Evolutionary conservation across 2,113 vertebrate species (phyloP).

Genomic region (Istiophorus platypterus): DNA sequence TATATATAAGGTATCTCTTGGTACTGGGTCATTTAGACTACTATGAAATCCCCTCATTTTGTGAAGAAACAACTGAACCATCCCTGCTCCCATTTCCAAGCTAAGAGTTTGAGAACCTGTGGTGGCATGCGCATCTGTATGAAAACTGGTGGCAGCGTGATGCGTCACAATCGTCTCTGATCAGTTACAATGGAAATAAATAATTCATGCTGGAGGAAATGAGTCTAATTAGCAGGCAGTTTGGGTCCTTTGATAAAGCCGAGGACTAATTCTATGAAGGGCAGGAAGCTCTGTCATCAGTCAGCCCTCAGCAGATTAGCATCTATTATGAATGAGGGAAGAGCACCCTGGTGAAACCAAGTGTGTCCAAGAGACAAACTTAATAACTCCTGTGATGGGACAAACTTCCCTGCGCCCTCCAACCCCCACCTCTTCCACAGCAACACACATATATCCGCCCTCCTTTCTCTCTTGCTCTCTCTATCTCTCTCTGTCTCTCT

Average conservation of each 20-base stretch:
- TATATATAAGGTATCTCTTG: not conserved
- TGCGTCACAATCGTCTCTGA: slow-evolving; percentile 95
- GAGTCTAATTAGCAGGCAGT: slow-evolving; percentile 99
- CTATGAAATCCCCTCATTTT: not conserved
- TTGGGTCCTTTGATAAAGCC: slow-evolving; percentile 98
- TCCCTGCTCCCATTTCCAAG: slow-evolving; percentile 63
- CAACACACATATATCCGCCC: slow-evolving; percentile 40
- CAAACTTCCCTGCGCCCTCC: slow-evolving; percentile 89
- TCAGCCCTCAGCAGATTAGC: slow-evolving; percentile 98
- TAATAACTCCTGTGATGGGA: slow-evolving; percentile 95
- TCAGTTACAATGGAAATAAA: slow-evolving; percentile 98
- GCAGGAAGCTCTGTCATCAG: slow-evolving; percentile 97
- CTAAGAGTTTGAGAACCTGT: slow-evolving; percentile 84
- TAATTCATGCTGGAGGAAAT: slow-evolving; percentile 98
- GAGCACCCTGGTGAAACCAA: slow-evolving; percentile 93
- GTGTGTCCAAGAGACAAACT: slow-evolving; percentile 98
- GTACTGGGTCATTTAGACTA: slow-evolving; percentile 8
- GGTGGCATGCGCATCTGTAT: slow-evolving; percentile 90
- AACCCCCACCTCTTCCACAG: slow-evolving; percentile 76
- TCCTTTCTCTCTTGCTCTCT: slow-evolving; percentile 5
- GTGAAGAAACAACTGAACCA: slow-evolving; percentile 9
- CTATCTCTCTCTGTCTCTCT: not conserved
- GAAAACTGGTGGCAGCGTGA: slow-evolving; percentile 92
- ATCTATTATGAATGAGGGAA: slow-evolving; percentile 98
- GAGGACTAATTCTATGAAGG: slow-evolving; percentile 96